These are phyloP conservation scores for Microtus pennsylvanicus DNA, from an alignment of 2,113 vertebrate species.

Conservation along the genomic window DNA sequence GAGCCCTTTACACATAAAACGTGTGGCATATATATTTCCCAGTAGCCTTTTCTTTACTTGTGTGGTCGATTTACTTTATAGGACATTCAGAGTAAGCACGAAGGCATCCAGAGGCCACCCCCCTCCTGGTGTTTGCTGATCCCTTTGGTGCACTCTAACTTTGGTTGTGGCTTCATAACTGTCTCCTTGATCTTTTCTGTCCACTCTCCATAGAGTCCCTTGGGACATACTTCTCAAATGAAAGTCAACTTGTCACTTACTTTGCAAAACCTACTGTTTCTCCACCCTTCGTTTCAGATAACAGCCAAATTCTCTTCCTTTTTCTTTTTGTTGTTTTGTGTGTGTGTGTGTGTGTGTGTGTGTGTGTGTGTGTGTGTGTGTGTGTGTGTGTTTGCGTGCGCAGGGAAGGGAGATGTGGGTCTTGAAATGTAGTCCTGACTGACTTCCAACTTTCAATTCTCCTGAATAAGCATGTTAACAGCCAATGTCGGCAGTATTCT, in stretches of 20 bases:
- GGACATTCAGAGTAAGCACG: background rate
- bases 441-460: background rate
- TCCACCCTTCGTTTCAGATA: background rate
- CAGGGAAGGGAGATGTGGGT: background rate
- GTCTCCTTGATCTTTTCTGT: background rate
- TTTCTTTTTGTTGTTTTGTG: background rate
- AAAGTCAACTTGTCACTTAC: conserved; percentile 28
- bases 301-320: background rate
- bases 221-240: background rate
- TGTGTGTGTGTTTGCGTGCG: no score
- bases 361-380: no score
- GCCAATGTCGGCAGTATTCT: background rate
- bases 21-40: background rate
- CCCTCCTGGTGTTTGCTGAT: background rate
- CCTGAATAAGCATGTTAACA: background rate
- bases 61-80: background rate
- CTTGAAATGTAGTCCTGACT: background rate
- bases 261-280: background rate
- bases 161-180: background rate
- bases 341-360: no score
- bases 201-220: background rate
- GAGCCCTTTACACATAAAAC: background rate
- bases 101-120: background rate
- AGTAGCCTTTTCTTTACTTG: conserved; percentile 48
- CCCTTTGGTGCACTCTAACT: background rate